These are phyloP conservation scores for Antheraea mylitta DNA, from an alignment of 1,140 invertebrate genomes.

Conservation along the genomic window DNA sequence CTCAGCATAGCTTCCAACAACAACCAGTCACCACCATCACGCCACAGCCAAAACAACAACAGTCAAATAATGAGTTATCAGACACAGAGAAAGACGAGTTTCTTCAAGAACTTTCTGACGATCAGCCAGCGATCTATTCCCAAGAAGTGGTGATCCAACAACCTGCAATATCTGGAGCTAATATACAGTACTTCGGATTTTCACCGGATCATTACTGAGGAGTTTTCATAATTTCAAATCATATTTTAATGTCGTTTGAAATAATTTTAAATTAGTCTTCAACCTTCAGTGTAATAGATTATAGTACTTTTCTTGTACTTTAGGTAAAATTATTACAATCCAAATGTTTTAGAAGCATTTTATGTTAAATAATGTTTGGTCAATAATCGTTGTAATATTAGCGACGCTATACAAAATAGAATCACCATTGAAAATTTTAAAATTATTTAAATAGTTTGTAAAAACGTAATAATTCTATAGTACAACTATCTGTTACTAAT, in stretches of 20 bases:
- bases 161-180: slow-evolving; percentile 35
- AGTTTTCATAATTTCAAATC: neutral
- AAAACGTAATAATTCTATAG: neutral
- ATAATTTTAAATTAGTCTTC: neutral
- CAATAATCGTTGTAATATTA: too few relatives aligned
- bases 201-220: slow-evolving; percentile 32
- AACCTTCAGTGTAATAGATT: too few relatives aligned
- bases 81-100: neutral
- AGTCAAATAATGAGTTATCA: too few relatives aligned
- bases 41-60: neutral
- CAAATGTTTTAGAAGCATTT: too few relatives aligned
- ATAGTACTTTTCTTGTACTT: too few relatives aligned
- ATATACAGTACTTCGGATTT: slow-evolving; percentile 68
- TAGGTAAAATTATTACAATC: too few relatives aligned
- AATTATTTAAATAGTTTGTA: slow-evolving; percentile 2
- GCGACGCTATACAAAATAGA: too few relatives aligned
- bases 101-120: neutral
- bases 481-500: slow-evolving; percentile 6
- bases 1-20: neutral
- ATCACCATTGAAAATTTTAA: neutral
- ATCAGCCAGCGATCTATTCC: neutral
- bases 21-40: neutral
- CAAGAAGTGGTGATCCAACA: slow-evolving; percentile 6
- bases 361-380: too few relatives aligned
- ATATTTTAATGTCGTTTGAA: neutral